A percentile compares a stretch with the other conserved stretches of the same genome.
phyloP scores from a whole-genome alignment of 2,888 invertebrate species.

The Tuberolachnus salignus region DNA sequence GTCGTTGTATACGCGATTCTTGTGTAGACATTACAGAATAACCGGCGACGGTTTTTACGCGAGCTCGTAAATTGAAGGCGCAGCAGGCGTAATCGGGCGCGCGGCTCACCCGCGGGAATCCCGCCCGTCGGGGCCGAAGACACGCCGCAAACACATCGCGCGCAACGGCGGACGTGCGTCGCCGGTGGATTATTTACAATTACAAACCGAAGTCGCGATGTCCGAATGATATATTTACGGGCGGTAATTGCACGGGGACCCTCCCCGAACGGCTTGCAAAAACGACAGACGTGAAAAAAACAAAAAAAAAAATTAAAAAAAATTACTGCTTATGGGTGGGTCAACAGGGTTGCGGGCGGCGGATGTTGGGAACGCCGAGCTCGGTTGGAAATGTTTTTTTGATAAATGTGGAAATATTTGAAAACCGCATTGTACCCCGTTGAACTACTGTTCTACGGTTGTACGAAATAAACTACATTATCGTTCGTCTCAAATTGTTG shows the following conservation, averaged over 20 bases:
- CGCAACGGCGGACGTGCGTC: constrained; percentile 22
- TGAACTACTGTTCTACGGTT: too few relatives aligned
- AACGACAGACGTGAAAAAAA: too few relatives aligned
- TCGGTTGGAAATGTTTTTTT: too few relatives aligned
- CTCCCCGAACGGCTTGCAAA: background rate
- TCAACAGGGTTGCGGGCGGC: too few relatives aligned
- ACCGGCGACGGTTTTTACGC: background rate
- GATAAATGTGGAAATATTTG: too few relatives aligned
- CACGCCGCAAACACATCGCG: background rate
- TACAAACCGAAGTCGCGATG: constrained; percentile 23
- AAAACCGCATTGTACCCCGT: too few relatives aligned
- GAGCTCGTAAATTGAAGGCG: constrained; percentile 26
- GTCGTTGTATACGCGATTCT: too few relatives aligned
- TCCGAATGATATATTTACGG: constrained; percentile 48
- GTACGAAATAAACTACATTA: too few relatives aligned
- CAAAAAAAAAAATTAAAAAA: too few relatives aligned
- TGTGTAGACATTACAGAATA: background rate
- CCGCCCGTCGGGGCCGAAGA: background rate
- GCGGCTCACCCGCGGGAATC: constrained; percentile 23
- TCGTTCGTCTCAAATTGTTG: too few relatives aligned
- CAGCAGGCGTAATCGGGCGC: constrained; percentile 30
- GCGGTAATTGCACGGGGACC: constrained; percentile 18
- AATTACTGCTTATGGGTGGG: too few relatives aligned
- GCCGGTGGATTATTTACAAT: constrained; percentile 28
- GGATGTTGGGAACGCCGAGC: too few relatives aligned